phyloP scores from a whole-genome alignment of 2,888 invertebrate species.

The Spatulosminthurus flaviceps region DNA sequence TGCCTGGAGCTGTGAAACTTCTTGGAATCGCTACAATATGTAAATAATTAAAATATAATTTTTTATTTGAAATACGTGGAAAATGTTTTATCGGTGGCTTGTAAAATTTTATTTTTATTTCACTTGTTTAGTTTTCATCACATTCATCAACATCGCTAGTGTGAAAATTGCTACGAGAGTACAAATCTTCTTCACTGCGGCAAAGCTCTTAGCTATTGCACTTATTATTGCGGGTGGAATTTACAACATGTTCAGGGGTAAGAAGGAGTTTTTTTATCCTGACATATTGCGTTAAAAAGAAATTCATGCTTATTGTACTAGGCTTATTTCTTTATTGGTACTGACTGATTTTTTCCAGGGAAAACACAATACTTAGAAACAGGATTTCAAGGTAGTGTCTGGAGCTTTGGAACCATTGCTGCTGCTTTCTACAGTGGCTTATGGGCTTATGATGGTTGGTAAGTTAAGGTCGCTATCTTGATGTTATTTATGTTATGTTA shows the following conservation, averaged over 20 bases:
- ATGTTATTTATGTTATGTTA: neutral
- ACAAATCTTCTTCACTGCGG: constrained; percentile 81
- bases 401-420: constrained; percentile 75
- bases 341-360: too few relatives aligned
- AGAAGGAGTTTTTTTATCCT: too few relatives aligned
- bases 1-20: constrained; percentile 25
- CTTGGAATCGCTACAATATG: constrained; percentile 41
- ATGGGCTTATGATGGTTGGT: constrained; percentile 91
- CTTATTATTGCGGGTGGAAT: constrained; percentile 80
- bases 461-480: constrained; percentile 66
- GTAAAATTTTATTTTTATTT: neutral
- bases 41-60: neutral
- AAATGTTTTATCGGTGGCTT: neutral
- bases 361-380: constrained; percentile 73
- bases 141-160: constrained; percentile 79
- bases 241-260: constrained; percentile 74
- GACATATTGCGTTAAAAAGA: too few relatives aligned
- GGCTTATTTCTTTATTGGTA: neutral
- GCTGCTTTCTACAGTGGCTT: constrained; percentile 83
- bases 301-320: too few relatives aligned
- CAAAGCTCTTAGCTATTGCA: constrained; percentile 79
- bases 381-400: constrained; percentile 77
- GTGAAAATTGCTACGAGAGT: constrained; percentile 81
- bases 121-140: constrained; percentile 74
- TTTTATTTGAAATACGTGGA: too few relatives aligned